These are phyloP conservation scores for Papilio elwesi DNA, from an alignment of 2,888 invertebrate species.

Conservation along the genomic window DNA sequence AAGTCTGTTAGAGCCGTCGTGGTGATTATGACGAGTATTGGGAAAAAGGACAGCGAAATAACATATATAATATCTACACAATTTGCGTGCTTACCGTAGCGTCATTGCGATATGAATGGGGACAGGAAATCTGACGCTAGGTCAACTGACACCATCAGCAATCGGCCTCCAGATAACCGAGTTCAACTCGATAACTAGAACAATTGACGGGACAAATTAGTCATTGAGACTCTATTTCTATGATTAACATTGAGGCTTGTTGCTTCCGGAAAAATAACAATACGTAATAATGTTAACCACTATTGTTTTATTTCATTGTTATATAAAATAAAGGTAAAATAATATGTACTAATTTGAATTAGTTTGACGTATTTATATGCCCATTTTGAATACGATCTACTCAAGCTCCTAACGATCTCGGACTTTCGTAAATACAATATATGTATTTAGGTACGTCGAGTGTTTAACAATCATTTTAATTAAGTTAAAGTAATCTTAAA, in stretches of 20 bases:
- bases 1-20: no score
- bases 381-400: background rate
- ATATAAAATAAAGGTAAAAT: conserved; percentile 1
- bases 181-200: conserved; percentile 5
- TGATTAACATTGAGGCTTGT: conserved; percentile 10
- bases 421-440: no score
- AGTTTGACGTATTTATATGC: background rate
- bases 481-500: no score
- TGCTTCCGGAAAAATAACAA: conserved; percentile 9
- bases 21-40: no score
- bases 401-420: no score
- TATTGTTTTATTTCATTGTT: conserved; percentile 22
- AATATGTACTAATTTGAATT: background rate
- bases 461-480: no score
- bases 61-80: conserved; percentile 14
- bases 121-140: conserved; percentile 31
- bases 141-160: conserved; percentile 18
- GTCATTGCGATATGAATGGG: conserved; percentile 18
- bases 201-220: conserved; percentile 14
- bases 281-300: conserved; percentile 15
- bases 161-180: conserved; percentile 15
- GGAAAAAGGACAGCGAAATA: conserved; percentile 3
- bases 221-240: conserved; percentile 7
- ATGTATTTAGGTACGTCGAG: no score
- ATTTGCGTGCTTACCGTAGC: background rate